A percentile compares a stretch with the other conserved stretches of the same genome.
These are phyloP conservation scores for Lochmaea crataegi DNA, from an alignment of 2,888 invertebrate species.

Conservation along the genomic window DNA sequence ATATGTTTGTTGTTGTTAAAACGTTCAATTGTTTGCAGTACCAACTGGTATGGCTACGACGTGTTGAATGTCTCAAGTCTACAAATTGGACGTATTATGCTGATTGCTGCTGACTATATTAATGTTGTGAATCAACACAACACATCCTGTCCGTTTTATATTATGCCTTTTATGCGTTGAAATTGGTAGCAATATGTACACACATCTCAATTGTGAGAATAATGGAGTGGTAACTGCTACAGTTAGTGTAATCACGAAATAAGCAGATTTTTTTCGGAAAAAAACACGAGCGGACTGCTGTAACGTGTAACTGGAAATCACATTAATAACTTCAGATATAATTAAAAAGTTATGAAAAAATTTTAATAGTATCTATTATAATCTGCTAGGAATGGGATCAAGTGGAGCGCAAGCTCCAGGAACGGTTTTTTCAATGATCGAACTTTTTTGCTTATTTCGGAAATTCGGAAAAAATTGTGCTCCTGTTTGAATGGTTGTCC, in stretches of 20 bases:
- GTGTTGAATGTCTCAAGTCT: conserved; percentile 44
- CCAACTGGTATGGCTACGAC: conserved; percentile 46
- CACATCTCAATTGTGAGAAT: conserved; percentile 18
- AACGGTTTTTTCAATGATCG: too few relatives aligned
- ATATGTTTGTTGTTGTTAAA: conserved; percentile 47
- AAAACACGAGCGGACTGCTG: too few relatives aligned
- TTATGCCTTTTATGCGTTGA: conserved; percentile 33
- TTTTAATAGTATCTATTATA: too few relatives aligned
- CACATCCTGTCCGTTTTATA: conserved; percentile 41
- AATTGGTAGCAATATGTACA: conserved; percentile 25
- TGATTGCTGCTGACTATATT: conserved; percentile 53
- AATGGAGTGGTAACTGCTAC: not conserved
- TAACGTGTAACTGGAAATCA: too few relatives aligned
- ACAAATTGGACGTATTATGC: conserved; percentile 51
- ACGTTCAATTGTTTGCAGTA: conserved; percentile 54
- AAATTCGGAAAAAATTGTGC: too few relatives aligned
- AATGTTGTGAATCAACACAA: conserved; percentile 51
- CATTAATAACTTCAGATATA: too few relatives aligned
- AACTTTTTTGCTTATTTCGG: too few relatives aligned
- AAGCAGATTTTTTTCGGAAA: not conserved
- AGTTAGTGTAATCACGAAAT: not conserved
- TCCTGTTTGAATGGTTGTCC: too few relatives aligned
- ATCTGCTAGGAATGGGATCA: too few relatives aligned
- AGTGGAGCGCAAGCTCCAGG: too few relatives aligned
- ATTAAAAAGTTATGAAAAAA: too few relatives aligned